Conservation (phyloP, 2,888 invertebrate species). For the Himalopsyche tibetana region DNA sequence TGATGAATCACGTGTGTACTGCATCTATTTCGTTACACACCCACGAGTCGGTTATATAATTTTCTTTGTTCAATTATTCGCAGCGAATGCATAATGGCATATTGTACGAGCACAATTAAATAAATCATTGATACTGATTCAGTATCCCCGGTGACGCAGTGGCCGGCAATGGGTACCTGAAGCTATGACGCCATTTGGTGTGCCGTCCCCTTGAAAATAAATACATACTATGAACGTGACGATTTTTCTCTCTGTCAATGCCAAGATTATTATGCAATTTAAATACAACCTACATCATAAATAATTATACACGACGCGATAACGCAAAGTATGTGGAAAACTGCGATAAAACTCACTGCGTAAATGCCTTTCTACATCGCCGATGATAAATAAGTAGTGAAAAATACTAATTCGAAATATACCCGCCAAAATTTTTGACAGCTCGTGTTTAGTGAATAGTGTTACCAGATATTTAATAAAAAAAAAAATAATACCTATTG, state of each 20-base stretch:
- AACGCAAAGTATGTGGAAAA: not conserved
- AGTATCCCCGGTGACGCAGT: too few species aligned
- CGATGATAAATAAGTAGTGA: not conserved
- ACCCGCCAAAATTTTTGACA: not conserved
- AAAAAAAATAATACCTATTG: too few species aligned
- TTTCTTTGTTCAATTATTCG: slow-evolving; percentile 32
- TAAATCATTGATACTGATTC: too few species aligned
- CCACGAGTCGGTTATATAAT: not conserved
- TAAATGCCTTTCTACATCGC: not conserved
- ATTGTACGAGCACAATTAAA: too few species aligned
- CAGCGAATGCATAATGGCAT: slow-evolving; percentile 9
- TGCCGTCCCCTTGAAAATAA: slow-evolving; percentile 23
- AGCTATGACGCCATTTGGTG: not conserved
- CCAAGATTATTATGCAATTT: slow-evolving; percentile 24
- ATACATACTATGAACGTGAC: slow-evolving; percentile 11
- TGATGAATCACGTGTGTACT: not conserved
- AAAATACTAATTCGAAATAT: not conserved
- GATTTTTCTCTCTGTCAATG: slow-evolving; percentile 36
- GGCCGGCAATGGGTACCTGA: not conserved
- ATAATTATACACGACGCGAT: not conserved
- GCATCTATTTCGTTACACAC: not conserved
- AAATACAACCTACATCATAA: not conserved
- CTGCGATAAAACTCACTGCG: not conserved
- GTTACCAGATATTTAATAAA: not conserved
- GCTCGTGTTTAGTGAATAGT: not conserved